Base-by-base conservation (phyloP, 2,113 vertebrate species). In the Marmota flaviventris region DNA sequence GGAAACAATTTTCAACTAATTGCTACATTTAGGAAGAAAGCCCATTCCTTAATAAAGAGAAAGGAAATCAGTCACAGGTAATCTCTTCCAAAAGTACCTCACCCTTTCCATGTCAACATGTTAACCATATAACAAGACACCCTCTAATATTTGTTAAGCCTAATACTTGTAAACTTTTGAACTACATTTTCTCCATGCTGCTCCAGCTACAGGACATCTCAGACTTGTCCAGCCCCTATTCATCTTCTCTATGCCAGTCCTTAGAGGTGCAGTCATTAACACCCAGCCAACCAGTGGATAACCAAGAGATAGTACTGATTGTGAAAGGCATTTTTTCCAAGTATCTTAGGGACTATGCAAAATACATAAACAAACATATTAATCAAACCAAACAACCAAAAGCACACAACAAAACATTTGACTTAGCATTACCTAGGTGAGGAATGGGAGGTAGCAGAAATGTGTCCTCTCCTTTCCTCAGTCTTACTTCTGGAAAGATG, bases 91-190 rank as follows among this genome's bases (percentile, higher is more conserved):
- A 51, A 51, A 58, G 51, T 93, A 56, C 34, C 24, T 94, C 77
- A 16, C 34, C 29, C 22, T 93, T 51, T 16, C 37, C 17, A n/a
- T 22, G 14, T 93, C 56, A 32, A 63, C 11, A 29, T 78, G n/a
- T 32, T 69, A 56, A 45, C 8, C 32, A 42, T n/a, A n/a, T 42
- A 81, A 83, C 45, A 89, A 65, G 34, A 65, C 12, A 92, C 11
- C 13, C 12, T 5, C 69, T 83, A 93, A 24, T 89, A 87, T 70
- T 56, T 91, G 75, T 85, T 56, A 91, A 95, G 48, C 32, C 42
- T 69, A 27, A 58, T 27, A 39, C 20, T 61, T 58, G n/a, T 10
- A 61, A 82, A 81, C 18, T 87, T 63, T 51, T 82, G 73, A 73
- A 89, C 32, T 77, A 4, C 0, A 2, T 94, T 85, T 95, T 81